Base-by-base conservation (phyloP, 2,888 invertebrate genomes). In the Chelonus formosanus region DNA sequence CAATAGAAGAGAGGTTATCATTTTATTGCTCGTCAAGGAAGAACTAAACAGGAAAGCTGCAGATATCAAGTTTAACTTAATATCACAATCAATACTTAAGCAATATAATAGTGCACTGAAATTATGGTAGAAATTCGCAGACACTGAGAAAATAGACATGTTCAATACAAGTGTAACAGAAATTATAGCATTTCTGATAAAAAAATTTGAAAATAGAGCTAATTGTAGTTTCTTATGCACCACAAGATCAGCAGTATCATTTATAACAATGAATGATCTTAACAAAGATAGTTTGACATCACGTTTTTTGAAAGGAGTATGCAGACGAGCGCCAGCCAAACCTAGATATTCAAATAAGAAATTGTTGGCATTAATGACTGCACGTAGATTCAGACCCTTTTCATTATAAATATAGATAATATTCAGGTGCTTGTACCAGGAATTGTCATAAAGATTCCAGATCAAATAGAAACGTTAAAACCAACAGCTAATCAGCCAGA, bases 1-100 rank as follows among this genome's bases (percentile, higher is more conserved):
- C 76, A 74, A 74, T 72, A 50, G 75, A 63, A 61, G 72, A 71
- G 56, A 44, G 58, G 55, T 71, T 76, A 71, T 76, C 73, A 6
- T 68, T 67, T 63, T 71, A 52, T 73, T 70, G n/a, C 70, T 74
- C 36, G 34, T 56, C 34, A 10, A 65, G 48, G 68, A 67, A 40
- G 61, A 65, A 43, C 65, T 72, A 5, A 75, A 74, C 48, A 60
- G 67, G 59, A 56, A 40, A 5, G 40, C 40, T 40, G 40, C 40
- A 40, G 59, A n/a, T 43, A 65, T 68, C 6, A 60, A 64, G 67
- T 56, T 69, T 64, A 71, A 72, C 4, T 75, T 73, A 8, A 56
- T 76, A 53, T 67, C 70, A 7, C 32, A 67, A 3, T 63, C 67
- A 57, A 73, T 74, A 3, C 44, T 75, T 0, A 73, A 71, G 50